phyloP scores from a whole-genome alignment of 2,113 vertebrate genomes.

The Xiphophorus couchianus region DNA sequence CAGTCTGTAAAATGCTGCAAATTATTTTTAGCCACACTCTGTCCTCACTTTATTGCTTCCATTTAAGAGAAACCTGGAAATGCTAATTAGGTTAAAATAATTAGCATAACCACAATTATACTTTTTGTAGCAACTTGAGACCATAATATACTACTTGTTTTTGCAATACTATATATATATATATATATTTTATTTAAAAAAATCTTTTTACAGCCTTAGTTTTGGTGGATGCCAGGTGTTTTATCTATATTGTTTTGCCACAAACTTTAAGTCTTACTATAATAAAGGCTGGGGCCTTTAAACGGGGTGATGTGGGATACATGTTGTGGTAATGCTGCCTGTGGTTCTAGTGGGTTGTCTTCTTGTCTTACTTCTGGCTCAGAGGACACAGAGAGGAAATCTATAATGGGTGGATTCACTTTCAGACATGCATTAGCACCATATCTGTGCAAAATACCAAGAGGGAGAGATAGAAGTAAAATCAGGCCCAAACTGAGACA shows the following conservation, averaged over 20 bases:
- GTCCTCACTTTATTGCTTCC: too few relatives aligned
- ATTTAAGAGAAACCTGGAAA: too few relatives aligned
- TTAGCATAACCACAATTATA: too few relatives aligned
- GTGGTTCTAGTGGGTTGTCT: constrained; percentile 29
- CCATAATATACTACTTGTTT: too few relatives aligned
- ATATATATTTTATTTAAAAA: too few relatives aligned
- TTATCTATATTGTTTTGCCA: neutral
- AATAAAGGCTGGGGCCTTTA: neutral
- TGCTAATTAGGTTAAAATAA: too few relatives aligned
- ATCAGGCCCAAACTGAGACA: constrained; percentile 1
- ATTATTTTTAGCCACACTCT: too few relatives aligned
- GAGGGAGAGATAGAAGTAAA: constrained; percentile 3
- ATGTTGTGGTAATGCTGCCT: constrained; percentile 16
- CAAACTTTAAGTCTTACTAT: constrained; percentile 6
- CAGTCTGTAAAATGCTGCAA: neutral
- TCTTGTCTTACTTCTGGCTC: constrained; percentile 56
- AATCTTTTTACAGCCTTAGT: too few relatives aligned
- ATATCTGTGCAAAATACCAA: neutral
- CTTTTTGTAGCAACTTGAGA: too few relatives aligned
- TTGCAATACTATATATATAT: too few relatives aligned
- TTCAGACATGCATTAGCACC: constrained; percentile 26
- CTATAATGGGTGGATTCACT: constrained; percentile 41
- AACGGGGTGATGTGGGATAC: neutral
- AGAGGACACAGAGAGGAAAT: constrained; percentile 35
- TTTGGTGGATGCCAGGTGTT: neutral